phyloP scores from a whole-genome alignment of 2,888 invertebrate species.

The Synergus gifuensis region DNA sequence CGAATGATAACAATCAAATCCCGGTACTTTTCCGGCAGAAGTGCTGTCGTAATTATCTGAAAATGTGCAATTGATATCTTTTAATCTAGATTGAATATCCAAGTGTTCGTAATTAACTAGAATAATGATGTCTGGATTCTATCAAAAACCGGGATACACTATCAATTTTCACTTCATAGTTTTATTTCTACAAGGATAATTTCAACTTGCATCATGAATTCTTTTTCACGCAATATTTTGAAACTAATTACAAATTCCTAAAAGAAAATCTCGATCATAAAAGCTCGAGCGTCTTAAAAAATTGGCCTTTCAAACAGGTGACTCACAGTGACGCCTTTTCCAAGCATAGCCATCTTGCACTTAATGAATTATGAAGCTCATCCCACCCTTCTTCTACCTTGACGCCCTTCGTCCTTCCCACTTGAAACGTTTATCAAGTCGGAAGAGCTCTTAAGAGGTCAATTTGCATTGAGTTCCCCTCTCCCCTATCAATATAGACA shows the following conservation, averaged over 20 bases:
- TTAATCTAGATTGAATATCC: not conserved
- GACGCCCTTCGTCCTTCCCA: slow-evolving; percentile 12
- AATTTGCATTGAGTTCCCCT: slow-evolving; percentile 6
- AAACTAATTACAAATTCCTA: not conserved
- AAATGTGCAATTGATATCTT: not conserved
- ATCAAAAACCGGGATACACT: not conserved
- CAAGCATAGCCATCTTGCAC: slow-evolving; percentile 2
- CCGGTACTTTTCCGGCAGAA: not conserved
- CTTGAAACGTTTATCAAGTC: slow-evolving; percentile 35
- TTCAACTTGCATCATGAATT: too few species aligned
- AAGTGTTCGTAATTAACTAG: not conserved
- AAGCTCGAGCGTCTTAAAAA: not conserved
- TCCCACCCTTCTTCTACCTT: slow-evolving; percentile 29
- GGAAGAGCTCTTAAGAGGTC: slow-evolving; percentile 12
- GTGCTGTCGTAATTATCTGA: not conserved
- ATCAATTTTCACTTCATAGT: not conserved
- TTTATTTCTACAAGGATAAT: not conserved
- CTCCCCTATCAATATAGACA: not conserved
- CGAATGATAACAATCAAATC: not conserved
- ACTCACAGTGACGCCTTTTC: slow-evolving; percentile 8
- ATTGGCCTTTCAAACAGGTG: not conserved
- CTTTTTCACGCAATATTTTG: too few species aligned
- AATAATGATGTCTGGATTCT: not conserved
- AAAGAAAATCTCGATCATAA: not conserved
- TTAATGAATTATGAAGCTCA: slow-evolving; percentile 17